Evolutionary conservation across 2,113 vertebrate genomes (phyloP), one percentile per base, ranked within the genome.

Genomic region (Etheostoma cragini): DNA sequence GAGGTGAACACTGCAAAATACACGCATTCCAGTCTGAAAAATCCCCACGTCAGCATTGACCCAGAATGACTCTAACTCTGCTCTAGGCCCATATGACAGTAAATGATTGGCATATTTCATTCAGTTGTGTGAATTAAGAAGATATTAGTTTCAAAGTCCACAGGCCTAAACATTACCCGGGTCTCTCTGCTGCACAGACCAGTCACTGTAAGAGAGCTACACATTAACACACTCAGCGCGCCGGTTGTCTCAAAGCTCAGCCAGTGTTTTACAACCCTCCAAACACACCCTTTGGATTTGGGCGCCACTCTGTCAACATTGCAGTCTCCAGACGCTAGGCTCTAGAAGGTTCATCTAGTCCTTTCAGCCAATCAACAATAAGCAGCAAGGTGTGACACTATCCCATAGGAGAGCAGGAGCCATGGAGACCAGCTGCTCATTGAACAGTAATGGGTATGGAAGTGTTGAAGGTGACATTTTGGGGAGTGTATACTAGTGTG

Each of bases 281-380:
- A 86, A 87, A 92, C 91, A 94, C 89, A 86, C 90, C 88, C 83
- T 91, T 85, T 84, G 82, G 78, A 78, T 90, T 81, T 68, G 79
- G 87, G 85, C 66, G 88, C 88, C 78, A 22, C 85, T 93, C 88
- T 92, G 92, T 94, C 91, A 94, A 95, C 90, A 94, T n/a, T 45
- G 76, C 60, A 62, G 80, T 88, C 87, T 87, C 82, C 74, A 83
- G 80, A 83, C 78, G 7, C 78, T 24, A 16, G 57, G 76, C 71
- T 58, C 10, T 42, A 64, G 21, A 38, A 45, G 38, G 74, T 84
- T 76, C 66, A 72, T 69, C 76, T 60, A 7, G 22, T 17, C 52
- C 58, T 53, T 17, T 16, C 11, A 21, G 70, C 91, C 88, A 90
- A 89, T 91, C 76, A 80, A 10, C 71, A 22, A 17, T 14, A 26